A percentile compares a stretch with the other conserved stretches of the same genome.
Evolutionary conservation across 2,888 invertebrate genomes (phyloP).

Genomic region (Hypsopygia costalis): DNA sequence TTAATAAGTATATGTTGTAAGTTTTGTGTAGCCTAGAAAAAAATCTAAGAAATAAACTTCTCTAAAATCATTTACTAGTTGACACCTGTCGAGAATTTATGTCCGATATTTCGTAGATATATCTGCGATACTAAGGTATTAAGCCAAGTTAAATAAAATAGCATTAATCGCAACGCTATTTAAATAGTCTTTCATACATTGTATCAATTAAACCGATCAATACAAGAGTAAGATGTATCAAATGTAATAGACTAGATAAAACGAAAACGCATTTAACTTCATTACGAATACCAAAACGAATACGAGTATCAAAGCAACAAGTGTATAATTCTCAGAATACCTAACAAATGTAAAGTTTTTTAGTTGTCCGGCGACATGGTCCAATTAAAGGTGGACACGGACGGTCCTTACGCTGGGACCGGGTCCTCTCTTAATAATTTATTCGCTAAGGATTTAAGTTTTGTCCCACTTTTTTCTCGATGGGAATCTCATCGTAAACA

Average conservation of each 20-base stretch:
- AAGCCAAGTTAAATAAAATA: too few species aligned
- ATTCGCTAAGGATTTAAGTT: conserved; percentile 64
- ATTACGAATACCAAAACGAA: conserved; percentile 31
- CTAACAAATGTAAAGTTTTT: conserved; percentile 77
- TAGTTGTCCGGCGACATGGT: conserved; percentile 65
- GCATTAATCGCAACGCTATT: too few species aligned
- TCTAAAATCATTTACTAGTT: too few species aligned
- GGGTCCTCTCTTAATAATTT: conserved; percentile 64
- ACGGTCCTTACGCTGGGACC: conserved; percentile 18
- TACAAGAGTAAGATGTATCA: too few species aligned
- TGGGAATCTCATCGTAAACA: conserved; percentile 75
- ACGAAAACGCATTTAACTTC: conserved; percentile 10
- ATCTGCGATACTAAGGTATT: too few species aligned
- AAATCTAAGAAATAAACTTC: too few species aligned
- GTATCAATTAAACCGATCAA: too few species aligned
- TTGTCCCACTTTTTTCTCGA: conserved; percentile 61
- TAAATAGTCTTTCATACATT: too few species aligned
- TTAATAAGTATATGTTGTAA: too few species aligned
- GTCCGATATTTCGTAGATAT: too few species aligned
- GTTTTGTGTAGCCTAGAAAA: too few species aligned
- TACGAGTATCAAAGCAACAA: conserved; percentile 48
- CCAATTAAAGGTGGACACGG: conserved; percentile 71
- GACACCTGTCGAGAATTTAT: too few species aligned
- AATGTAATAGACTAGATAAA: neutral
- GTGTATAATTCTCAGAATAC: conserved; percentile 76